Conservation (phyloP, 2,113 vertebrate genomes). For the Diphyllodes magnificus region DNA sequence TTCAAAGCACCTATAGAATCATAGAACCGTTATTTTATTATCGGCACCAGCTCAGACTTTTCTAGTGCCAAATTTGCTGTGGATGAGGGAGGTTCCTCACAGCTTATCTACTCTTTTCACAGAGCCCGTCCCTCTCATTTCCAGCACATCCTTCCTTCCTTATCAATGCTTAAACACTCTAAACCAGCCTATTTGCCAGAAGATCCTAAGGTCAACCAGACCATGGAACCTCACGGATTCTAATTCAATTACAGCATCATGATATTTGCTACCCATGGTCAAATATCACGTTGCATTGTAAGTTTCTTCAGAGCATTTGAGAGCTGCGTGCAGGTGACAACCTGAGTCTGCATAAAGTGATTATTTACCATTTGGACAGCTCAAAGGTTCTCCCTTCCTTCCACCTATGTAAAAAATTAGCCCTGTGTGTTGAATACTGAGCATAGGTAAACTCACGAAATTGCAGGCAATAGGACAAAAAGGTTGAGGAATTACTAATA, state of each 20-base stretch:
- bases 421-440: not conserved
- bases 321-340: not conserved
- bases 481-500: not conserved
- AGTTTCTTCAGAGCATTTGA: not conserved
- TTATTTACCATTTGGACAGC: not conserved
- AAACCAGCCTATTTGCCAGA: not conserved
- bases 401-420: not conserved
- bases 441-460: not conserved
- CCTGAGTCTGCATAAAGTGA: accelerated
- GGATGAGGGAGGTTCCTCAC: accelerated
- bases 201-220: not conserved
- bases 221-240: not conserved
- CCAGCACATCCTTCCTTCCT: not conserved
- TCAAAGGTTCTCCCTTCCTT: not conserved
- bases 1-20: not conserved
- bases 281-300: not conserved
- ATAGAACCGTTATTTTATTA: not conserved
- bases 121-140: not conserved
- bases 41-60: not conserved
- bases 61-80: not conserved
- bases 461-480: not conserved
- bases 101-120: not conserved
- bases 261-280: not conserved
- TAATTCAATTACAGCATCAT: not conserved
- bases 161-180: not conserved